Conservation (phyloP, 2,797 vertebrate genomes). For the Vipera ursinii region DNA sequence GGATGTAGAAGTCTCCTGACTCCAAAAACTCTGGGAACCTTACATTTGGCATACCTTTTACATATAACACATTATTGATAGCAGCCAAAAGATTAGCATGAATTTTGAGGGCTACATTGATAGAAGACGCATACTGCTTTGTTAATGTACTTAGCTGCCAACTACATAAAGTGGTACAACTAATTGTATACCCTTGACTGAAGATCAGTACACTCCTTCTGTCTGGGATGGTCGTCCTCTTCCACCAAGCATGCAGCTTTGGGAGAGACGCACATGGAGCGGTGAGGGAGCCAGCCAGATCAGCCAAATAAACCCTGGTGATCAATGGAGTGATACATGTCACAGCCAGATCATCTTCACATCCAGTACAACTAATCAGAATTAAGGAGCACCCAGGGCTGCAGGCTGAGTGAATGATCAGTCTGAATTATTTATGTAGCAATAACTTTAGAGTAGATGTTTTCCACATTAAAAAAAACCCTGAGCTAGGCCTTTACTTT, state of each 20-base stretch:
- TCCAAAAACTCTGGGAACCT: background rate
- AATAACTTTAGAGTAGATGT: background rate
- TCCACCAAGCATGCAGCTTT: no score
- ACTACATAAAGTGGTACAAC: background rate
- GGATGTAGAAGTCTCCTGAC: background rate
- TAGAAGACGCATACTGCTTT: background rate
- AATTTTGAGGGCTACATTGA: background rate
- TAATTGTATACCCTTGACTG: background rate
- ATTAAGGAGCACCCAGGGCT: background rate
- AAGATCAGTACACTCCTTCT: no score
- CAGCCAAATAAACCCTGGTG: no score
- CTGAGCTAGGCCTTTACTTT: background rate
- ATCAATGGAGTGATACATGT: no score
- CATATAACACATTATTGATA: background rate
- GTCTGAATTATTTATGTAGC: background rate
- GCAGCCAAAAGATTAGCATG: background rate
- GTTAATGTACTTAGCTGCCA: background rate
- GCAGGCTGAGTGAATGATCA: background rate
- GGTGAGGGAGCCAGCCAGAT: no score
- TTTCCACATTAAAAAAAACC: background rate
- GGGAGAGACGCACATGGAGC: no score
- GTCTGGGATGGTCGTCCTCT: no score
- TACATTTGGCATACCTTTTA: background rate
- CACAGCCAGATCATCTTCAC: no score
- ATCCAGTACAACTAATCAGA: background rate